A percentile compares a stretch with the other conserved stretches of the same genome.
Conservation (phyloP, 2,888 invertebrate species). For the Eristalis tenax region DNA sequence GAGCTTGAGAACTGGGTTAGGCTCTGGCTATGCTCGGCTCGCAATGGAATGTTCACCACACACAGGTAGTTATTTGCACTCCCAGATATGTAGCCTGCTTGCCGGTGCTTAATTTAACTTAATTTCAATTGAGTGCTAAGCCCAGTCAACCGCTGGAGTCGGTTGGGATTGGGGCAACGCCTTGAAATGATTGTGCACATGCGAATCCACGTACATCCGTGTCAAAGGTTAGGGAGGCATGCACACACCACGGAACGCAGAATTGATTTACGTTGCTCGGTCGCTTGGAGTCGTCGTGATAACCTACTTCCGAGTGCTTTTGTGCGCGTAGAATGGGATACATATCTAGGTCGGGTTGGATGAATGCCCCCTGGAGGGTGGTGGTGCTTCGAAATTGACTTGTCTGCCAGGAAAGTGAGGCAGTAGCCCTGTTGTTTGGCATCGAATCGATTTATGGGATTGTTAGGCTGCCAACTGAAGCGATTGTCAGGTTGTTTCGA, state of each 20-base stretch:
- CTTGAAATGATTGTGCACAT: not conserved
- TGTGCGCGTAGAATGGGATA: not conserved
- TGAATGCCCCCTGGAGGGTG: not conserved
- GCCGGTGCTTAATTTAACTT: not conserved
- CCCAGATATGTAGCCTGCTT: not conserved
- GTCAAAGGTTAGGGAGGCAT: constrained; percentile 1
- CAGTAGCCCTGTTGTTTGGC: not conserved
- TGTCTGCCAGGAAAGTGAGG: not conserved
- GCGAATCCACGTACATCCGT: not conserved
- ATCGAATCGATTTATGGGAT: not conserved
- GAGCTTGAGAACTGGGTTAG: constrained; percentile 34
- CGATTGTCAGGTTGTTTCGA: not conserved
- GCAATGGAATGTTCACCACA: not conserved
- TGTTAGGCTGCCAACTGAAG: not conserved
- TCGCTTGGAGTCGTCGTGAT: constrained; percentile 13
- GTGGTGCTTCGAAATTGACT: not conserved
- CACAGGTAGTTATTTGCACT: not conserved
- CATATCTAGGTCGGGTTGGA: not conserved
- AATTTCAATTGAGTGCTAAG: not conserved
- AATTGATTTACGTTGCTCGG: not conserved
- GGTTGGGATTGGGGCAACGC: constrained; percentile 28
- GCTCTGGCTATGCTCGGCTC: constrained; percentile 5
- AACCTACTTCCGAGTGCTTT: constrained; percentile 24
- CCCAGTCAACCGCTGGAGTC: not conserved
- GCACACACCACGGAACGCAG: not conserved